Evolutionary conservation across 1,140 invertebrate species (phyloP).

Genomic region (Eupristina koningsbergeri): DNA sequence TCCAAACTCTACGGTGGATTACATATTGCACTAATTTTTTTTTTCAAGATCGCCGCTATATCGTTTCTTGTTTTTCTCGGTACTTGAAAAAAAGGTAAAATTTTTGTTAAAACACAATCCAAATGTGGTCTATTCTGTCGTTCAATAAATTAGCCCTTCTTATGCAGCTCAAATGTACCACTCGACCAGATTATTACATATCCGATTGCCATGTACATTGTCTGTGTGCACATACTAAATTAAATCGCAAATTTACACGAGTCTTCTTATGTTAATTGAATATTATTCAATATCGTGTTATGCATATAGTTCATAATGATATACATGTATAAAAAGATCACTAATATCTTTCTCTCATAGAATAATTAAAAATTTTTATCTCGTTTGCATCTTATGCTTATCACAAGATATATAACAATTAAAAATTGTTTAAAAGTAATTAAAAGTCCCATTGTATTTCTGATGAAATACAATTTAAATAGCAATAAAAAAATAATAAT

Average conservation of each 20-base stretch:
- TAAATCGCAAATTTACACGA: slow-evolving; percentile 50
- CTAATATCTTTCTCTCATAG: slow-evolving; percentile 40
- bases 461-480: slow-evolving; percentile 27
- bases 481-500: slow-evolving; percentile 36
- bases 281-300: slow-evolving; percentile 48
- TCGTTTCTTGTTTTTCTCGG: background rate
- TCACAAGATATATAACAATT: slow-evolving; percentile 51
- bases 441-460: slow-evolving; percentile 23
- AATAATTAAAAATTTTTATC: slow-evolving; percentile 50
- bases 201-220: slow-evolving; percentile 25
- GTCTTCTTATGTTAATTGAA: slow-evolving; percentile 40
- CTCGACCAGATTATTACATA: slow-evolving; percentile 26
- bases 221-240: slow-evolving; percentile 20
- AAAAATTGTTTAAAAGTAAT: slow-evolving; percentile 34
- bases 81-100: slow-evolving; percentile 31
- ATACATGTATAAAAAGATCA: slow-evolving; percentile 50
- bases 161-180: slow-evolving; percentile 15
- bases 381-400: slow-evolving; percentile 50
- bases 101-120: slow-evolving; percentile 40
- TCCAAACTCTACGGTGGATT: slow-evolving; percentile 49
- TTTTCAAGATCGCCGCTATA: slow-evolving; percentile 29
- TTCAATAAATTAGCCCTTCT: slow-evolving; percentile 29
- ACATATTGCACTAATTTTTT: slow-evolving; percentile 51
- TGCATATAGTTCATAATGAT: slow-evolving; percentile 45
- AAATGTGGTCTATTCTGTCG: background rate